Evolutionary conservation across 2,797 vertebrate species (phyloP).

Genomic region (Nannoperca australis): DNA sequence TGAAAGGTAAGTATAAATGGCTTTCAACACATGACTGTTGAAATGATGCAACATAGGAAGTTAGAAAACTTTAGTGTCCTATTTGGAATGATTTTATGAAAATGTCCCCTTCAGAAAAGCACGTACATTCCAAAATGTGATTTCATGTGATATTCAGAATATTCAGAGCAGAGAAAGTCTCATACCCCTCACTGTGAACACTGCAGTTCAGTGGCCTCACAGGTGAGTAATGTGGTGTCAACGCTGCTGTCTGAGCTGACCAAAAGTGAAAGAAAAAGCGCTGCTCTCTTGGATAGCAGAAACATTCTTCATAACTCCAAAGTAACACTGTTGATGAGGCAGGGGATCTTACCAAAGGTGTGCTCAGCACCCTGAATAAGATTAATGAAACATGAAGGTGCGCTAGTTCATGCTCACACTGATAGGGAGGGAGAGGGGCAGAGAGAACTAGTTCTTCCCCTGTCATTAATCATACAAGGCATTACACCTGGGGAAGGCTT

Average conservation of each 20-base stretch:
- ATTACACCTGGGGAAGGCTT: conserved; percentile 57
- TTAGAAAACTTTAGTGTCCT: neutral
- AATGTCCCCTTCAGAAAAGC: conserved; percentile 7
- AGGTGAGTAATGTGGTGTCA: conserved; percentile 49
- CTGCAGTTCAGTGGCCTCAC: conserved; percentile 29
- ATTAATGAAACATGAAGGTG: conserved; percentile 77
- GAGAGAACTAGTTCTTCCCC: conserved; percentile 38
- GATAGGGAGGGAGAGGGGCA: conserved; percentile 22
- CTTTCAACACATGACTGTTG: neutral
- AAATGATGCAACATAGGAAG: neutral
- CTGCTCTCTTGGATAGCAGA: conserved; percentile 27
- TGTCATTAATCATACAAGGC: conserved; percentile 67
- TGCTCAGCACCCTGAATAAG: conserved; percentile 57
- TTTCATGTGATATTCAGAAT: conserved; percentile 24
- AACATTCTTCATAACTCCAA: conserved; percentile 44
- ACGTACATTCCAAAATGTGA: conserved; percentile 19
- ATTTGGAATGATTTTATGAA: conserved; percentile 13
- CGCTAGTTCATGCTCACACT: conserved; percentile 57
- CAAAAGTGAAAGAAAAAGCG: conserved; percentile 42
- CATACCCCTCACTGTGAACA: neutral
- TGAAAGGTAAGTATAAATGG: neutral
- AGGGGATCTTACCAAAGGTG: conserved; percentile 59
- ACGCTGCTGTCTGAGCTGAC: conserved; percentile 27
- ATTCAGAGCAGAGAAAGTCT: neutral
- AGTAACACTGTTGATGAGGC: conserved; percentile 52